These are phyloP conservation scores for Arbacia lixula DNA, from an alignment of 53 echinoderm and acorn worm genomes.

Conservation along the genomic window DNA sequence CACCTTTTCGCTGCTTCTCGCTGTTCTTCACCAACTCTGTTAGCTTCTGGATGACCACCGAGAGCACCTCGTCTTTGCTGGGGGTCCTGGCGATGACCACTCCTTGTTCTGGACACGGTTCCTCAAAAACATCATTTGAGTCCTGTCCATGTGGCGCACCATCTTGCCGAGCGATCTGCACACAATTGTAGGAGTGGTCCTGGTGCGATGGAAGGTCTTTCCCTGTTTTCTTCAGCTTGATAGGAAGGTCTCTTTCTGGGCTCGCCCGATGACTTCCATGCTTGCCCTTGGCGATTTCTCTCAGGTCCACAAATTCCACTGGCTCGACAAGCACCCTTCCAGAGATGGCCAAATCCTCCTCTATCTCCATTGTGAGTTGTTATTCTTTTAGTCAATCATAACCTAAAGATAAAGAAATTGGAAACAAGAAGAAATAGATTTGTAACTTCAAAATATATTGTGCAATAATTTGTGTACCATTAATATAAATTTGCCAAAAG, in stretches of 20 bases:
- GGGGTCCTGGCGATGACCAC: slow-evolving; percentile 26
- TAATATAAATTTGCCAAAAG: too few relatives aligned
- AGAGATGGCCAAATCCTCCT: slow-evolving; percentile 6
- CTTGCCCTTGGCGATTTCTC: slow-evolving; percentile 46
- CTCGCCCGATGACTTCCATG: slow-evolving; percentile 51
- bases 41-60: slow-evolving; percentile 95
- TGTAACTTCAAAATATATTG: too few relatives aligned
- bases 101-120: not conserved
- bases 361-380: not conserved
- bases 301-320: slow-evolving; percentile 36
- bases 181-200: slow-evolving; percentile 39
- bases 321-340: slow-evolving; percentile 50
- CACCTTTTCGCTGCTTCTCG: slow-evolving; percentile 48
- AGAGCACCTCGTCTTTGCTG: slow-evolving; percentile 88
- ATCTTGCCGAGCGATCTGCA: slow-evolving; percentile 40
- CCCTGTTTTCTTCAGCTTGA: not conserved
- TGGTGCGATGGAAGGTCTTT: not conserved
- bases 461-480: too few relatives aligned
- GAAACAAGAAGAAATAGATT: not conserved
- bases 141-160: not conserved
- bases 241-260: slow-evolving; percentile 24
- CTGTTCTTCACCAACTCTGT: slow-evolving; percentile 92
- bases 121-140: not conserved
- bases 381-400: not conserved
- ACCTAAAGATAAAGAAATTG: not conserved